Conservation (phyloP, 2,113 vertebrate species). For the Turdus rufiventris region DNA sequence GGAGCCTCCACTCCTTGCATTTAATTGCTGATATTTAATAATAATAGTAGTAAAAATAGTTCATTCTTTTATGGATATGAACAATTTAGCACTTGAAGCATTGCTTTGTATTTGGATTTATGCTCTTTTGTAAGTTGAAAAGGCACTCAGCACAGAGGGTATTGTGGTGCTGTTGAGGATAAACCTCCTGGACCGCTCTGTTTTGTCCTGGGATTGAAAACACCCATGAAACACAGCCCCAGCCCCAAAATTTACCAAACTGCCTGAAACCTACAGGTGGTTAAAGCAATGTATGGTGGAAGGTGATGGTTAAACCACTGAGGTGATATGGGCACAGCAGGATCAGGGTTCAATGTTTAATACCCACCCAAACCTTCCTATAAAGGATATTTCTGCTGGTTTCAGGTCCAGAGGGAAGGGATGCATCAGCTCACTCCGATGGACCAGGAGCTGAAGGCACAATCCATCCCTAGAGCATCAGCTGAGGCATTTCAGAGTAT, state of each 20-base stretch:
- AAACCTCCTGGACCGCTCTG: rapidly evolving
- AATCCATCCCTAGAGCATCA: not conserved
- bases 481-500: not conserved
- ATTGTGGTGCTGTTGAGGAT: rapidly evolving
- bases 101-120: not conserved
- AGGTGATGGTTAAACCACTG: rapidly evolving
- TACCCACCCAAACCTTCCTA: not conserved
- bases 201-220: not conserved
- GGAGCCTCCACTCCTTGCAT: not conserved
- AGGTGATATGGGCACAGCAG: not conserved
- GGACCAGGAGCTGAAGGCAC: not conserved
- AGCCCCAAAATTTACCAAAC: not conserved
- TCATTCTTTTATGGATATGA: not conserved
- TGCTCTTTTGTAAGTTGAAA: not conserved
- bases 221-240: rapidly evolving
- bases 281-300: rapidly evolving
- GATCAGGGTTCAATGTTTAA: rapidly evolving
- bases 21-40: not conserved
- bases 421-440: rapidly evolving
- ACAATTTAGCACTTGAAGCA: not conserved
- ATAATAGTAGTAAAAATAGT: no score
- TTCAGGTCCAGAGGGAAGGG: rapidly evolving
- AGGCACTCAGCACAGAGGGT: not conserved
- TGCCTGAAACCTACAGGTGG: not conserved
- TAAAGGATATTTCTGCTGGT: not conserved